Evolutionary conservation across 37 sponge, comb jelly and placozoan species (phyloP).

Genomic region (Hormiphora californensis): DNA sequence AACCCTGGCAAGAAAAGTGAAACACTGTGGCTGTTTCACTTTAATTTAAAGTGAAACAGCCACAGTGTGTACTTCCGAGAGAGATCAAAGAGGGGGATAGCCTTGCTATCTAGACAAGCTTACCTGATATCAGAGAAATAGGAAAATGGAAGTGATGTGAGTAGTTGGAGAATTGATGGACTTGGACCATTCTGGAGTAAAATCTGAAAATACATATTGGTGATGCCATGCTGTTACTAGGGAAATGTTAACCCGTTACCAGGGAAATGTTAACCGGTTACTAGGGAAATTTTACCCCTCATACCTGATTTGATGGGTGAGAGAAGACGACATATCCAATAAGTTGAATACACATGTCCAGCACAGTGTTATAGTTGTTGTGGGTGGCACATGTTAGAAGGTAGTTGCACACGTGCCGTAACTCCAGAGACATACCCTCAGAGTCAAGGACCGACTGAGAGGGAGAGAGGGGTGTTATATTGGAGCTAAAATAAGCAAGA

Average conservation of each 20-base stretch:
- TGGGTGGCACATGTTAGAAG: conserved; percentile 6
- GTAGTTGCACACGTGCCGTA: conserved; percentile 18
- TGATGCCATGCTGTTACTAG: neutral
- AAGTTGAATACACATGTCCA: conserved; percentile 32
- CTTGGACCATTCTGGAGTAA: conserved; percentile 21
- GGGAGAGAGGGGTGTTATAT: too few species aligned
- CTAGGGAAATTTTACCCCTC: neutral
- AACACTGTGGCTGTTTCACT: neutral
- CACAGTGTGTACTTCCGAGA: neutral
- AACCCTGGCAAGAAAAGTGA: neutral
- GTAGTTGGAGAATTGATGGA: conserved; percentile 46
- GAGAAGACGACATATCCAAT: conserved; percentile 35
- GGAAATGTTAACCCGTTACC: neutral
- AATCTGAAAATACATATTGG: neutral
- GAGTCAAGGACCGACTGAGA: conserved; percentile 19
- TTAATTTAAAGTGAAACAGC: too few species aligned
- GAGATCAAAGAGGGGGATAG: neutral
- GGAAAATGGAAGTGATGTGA: conserved; percentile 47
- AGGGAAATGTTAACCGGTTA: neutral
- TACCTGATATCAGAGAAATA: conserved; percentile 51
- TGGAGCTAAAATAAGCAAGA: neutral
- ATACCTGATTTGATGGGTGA: conserved; percentile 47
- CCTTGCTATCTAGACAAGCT: neutral
- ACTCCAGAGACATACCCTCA: conserved; percentile 44
- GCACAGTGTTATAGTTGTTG: conserved; percentile 3